Evolutionary conservation across 2,113 vertebrate genomes (phyloP).

Genomic region (Neodon shergylaensis): DNA sequence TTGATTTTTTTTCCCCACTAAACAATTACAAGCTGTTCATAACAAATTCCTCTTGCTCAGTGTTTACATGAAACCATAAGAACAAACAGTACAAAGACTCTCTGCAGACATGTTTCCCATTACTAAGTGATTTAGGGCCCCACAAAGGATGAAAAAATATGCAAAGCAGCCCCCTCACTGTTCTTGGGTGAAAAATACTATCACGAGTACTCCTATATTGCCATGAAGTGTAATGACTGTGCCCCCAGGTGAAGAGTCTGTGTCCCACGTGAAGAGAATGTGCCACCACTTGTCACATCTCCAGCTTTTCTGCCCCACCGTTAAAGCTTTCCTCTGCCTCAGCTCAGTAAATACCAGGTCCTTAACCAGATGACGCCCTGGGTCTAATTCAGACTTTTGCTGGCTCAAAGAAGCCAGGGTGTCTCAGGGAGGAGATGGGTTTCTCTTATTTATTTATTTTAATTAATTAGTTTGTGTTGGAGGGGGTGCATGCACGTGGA

Average conservation of each 20-base stretch:
- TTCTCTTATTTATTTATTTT: neutral
- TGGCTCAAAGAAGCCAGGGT: neutral
- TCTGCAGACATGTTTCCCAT: constrained; percentile 63
- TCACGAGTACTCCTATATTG: constrained; percentile 48
- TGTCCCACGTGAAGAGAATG: neutral
- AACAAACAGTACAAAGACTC: constrained; percentile 54
- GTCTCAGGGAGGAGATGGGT: neutral
- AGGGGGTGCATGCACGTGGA: too few species aligned
- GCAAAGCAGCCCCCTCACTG: constrained; percentile 38
- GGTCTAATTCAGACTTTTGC: neutral
- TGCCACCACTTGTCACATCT: neutral
- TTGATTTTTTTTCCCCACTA: constrained; percentile 22
- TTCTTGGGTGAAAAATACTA: constrained; percentile 35
- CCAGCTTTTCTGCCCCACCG: neutral
- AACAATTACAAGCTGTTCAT: constrained; percentile 73
- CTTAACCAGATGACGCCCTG: neutral
- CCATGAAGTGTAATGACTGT: neutral
- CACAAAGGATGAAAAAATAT: constrained; percentile 56
- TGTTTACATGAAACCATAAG: constrained; percentile 67
- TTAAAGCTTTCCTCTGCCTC: neutral
- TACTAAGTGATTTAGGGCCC: constrained; percentile 63
- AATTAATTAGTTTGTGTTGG: neutral
- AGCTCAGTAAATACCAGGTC: neutral
- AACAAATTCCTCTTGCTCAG: constrained; percentile 70
- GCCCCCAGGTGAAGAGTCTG: neutral